These are phyloP conservation scores for Steinernema carpocapsae DNA, from an alignment of 2,888 invertebrate species.

Conservation along the genomic window DNA sequence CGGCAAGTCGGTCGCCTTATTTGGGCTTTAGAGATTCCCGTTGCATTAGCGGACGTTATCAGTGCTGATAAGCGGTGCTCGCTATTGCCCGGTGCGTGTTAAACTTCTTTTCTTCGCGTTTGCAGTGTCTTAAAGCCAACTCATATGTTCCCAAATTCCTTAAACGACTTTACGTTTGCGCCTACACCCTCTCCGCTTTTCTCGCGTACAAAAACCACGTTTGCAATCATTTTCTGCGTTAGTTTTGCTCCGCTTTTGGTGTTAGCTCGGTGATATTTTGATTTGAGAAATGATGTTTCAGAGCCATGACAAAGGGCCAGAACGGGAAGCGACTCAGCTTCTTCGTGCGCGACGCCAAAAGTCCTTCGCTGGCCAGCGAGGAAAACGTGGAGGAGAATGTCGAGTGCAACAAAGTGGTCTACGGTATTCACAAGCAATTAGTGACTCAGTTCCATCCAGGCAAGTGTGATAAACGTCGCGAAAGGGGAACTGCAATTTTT, in stretches of 20 bases:
- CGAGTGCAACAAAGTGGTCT: constrained; percentile 33
- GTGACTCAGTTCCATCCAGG: constrained; percentile 32
- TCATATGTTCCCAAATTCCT: constrained; percentile 14
- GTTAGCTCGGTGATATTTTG: too few relatives aligned
- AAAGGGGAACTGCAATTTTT: neutral
- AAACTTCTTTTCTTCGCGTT: constrained; percentile 26
- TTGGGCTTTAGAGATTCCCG: constrained; percentile 29
- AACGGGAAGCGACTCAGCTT: constrained; percentile 23
- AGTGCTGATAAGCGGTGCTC: constrained; percentile 12
- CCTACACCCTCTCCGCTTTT: too few relatives aligned
- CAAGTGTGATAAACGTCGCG: neutral
- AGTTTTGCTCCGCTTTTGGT: too few relatives aligned
- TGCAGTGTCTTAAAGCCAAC: neutral
- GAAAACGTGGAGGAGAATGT: neutral
- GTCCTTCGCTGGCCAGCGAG: constrained; percentile 11
- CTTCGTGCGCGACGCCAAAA: constrained; percentile 25
- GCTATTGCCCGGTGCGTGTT: neutral
- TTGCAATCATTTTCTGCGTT: too few relatives aligned
- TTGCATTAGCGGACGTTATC: constrained; percentile 24
- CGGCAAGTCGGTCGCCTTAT: neutral
- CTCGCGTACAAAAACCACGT: too few relatives aligned
- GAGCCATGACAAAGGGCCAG: constrained; percentile 3
- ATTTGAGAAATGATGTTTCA: neutral
- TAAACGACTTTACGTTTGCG: neutral
- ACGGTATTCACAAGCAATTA: constrained; percentile 30